These are phyloP conservation scores for Hermatobates lingyangjiaoensis DNA, from an alignment of 1,140 invertebrate genomes.

Conservation along the genomic window DNA sequence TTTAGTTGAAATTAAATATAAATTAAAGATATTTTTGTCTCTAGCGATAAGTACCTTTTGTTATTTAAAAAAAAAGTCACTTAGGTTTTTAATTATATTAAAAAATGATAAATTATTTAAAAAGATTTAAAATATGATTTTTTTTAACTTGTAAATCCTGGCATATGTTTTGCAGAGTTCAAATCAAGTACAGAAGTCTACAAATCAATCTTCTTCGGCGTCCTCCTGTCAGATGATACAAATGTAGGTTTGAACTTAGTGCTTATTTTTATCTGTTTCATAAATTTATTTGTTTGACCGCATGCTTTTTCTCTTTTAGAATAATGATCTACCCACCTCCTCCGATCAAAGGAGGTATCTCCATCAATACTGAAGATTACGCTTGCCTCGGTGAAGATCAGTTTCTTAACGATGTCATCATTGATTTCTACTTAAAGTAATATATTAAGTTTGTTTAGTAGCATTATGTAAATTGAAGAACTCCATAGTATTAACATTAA, in stretches of 20 bases:
- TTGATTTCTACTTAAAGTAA: conserved; percentile 89
- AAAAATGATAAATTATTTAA: too few relatives aligned
- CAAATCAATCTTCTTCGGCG: neutral
- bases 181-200: neutral
- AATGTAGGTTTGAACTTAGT: neutral
- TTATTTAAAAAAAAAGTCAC: too few relatives aligned
- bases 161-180: neutral
- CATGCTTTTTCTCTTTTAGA: conserved; percentile 26
- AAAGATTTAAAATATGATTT: neutral
- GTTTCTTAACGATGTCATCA: conserved; percentile 93
- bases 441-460: too few relatives aligned
- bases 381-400: conserved; percentile 76
- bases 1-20: too few relatives aligned
- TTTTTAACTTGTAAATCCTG: neutral
- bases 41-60: too few relatives aligned
- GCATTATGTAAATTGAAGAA: too few relatives aligned
- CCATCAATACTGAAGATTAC: conserved; percentile 82
- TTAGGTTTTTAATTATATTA: too few relatives aligned
- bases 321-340: conserved; percentile 36
- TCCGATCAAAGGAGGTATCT: conserved; percentile 57
- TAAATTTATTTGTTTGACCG: conserved; percentile 5
- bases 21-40: too few relatives aligned
- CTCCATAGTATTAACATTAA: too few relatives aligned
- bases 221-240: conserved; percentile 12
- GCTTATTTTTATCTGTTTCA: conserved; percentile 6